Evolutionary conservation across 2,888 invertebrate genomes (phyloP).

Genomic region (Argyresthia albistria): DNA sequence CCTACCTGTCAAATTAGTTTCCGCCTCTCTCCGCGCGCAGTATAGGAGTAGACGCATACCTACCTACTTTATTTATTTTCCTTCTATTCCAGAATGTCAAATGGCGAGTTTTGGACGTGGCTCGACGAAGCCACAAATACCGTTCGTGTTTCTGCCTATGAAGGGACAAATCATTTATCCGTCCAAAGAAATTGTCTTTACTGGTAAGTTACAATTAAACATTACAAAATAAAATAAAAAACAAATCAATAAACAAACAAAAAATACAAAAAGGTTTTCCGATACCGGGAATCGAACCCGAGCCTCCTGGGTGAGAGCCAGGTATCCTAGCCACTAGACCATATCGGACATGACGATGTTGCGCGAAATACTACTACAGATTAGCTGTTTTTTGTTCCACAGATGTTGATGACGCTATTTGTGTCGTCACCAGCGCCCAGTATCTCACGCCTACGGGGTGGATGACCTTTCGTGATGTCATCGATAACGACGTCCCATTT

Average conservation of each 20-base stretch:
- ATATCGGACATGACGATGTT: slow-evolving; percentile 52
- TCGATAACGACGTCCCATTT: slow-evolving; percentile 84
- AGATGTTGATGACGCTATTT: slow-evolving; percentile 85
- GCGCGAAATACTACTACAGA: background rate
- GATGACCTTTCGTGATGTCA: slow-evolving; percentile 82
- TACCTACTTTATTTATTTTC: background rate
- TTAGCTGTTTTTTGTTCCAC: slow-evolving; percentile 5
- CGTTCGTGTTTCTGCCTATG: slow-evolving; percentile 87
- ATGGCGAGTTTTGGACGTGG: slow-evolving; percentile 81
- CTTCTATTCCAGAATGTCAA: slow-evolving; percentile 71
- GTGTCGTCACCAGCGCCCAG: slow-evolving; percentile 88
- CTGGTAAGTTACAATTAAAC: slow-evolving; percentile 63
- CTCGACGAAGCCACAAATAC: slow-evolving; percentile 79
- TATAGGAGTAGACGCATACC: background rate
- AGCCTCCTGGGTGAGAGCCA: slow-evolving; percentile 74
- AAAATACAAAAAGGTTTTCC: slow-evolving; percentile 35
- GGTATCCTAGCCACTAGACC: slow-evolving; percentile 76
- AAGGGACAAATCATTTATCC: slow-evolving; percentile 92
- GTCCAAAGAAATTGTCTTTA: slow-evolving; percentile 87
- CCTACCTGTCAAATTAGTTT: too few species aligned
- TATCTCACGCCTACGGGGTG: slow-evolving; percentile 85
- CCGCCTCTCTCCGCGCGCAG: too few species aligned
- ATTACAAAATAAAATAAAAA: background rate
- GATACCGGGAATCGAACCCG: slow-evolving; percentile 73
- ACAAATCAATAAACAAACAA: background rate